Evolutionary conservation across 2,113 vertebrate species (phyloP), one percentile per base, ranked within the genome.

Genomic region (Acrocephalus kingi): DNA sequence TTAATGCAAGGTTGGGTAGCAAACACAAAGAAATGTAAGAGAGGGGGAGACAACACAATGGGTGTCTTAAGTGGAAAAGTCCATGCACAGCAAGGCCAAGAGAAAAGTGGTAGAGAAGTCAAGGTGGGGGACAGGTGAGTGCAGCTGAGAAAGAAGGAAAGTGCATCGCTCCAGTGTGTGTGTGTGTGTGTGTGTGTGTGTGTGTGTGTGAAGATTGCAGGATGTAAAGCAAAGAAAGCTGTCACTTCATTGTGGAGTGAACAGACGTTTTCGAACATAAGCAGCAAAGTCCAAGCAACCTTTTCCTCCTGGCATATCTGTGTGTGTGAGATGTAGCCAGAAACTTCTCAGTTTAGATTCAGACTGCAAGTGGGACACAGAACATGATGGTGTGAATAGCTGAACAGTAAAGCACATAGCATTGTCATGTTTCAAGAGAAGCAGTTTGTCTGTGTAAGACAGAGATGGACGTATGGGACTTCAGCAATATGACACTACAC

Each of bases 401-500:
- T 74, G 72, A 10, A 24, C 39, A 58, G 72, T 31, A 9, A 4
- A 28, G 39, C 23, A 1, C 9, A 4, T 2, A 2, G 18, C 39
- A 45, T 7, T 3, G 5, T 24, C 10, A 3, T 12, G 24, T 74
- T 35, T 21, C 7, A 1, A 14, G 48, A 43, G 48, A 13, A 64
- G 9, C 14, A 13, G 11, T 72, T 10, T 41, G 37, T 39, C 37
- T 39, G 33, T 17, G 37, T 1, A 4, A n/a, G 46, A 6, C 15
- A 48, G 48, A 35, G 48, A 54, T 8, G 23, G 30, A 43, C 3
- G 0, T 3, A 1, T 13, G 23, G 31, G 24, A 28, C 31, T 78
- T 18, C 0, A 0, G 48, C 23, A 43, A 0, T 6, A 4, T 2
- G 13, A 16, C 59, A 43, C 4, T 8, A 2, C 37, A 6, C 37